Base-by-base conservation (phyloP, 2,797 vertebrate genomes). In the Diplodus sargus region DNA sequence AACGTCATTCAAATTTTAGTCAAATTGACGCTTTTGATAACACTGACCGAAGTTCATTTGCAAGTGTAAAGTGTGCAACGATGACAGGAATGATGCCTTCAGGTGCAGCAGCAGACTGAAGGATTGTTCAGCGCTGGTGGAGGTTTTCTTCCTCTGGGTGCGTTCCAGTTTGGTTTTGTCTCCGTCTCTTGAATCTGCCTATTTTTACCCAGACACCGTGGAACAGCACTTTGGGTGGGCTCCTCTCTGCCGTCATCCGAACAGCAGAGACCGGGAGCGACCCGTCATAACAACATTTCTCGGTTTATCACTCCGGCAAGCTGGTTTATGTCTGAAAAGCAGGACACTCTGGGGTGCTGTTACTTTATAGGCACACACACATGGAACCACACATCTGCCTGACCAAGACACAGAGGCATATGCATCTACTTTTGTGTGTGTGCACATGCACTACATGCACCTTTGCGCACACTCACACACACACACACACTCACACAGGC, bases 281-380 rank as follows among this genome's bases (percentile, higher is more conserved):
- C 76, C 85, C 82, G 43, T 89, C 90, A 88, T 87, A 88, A 91
- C 87, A 83, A 85, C 87, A 85, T 85, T 86, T 87, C 83, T 78
- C 15, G 30, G 66, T 91, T 91, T 91, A 92, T 92, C 91, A 74
- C 82, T 76, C 49, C 60, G 16, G 78, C 62, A 52, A 78, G 79
- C 85, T 89, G 92, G 82, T 87, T 92, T 90, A 83, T 68, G 84
- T 90, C 82, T 85, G 83, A 76, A 79, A 76, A 84, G 56, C 90
- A 66, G 76, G 63, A 78, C 84, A 70, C 81, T 85, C 79, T 34
- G 60, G 79, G 72, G 76, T 72, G 82, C 79, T 85, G 63, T 78
- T 83, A 75, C 76, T 84, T 87, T 83, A 84, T 58, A 82, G 70
- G 80, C 75, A 79, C 76, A 74, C 69, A 67, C 78, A 85, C 79